Conservation (phyloP, 1,140 invertebrate genomes). For the Branchinecta lindahli region DNA sequence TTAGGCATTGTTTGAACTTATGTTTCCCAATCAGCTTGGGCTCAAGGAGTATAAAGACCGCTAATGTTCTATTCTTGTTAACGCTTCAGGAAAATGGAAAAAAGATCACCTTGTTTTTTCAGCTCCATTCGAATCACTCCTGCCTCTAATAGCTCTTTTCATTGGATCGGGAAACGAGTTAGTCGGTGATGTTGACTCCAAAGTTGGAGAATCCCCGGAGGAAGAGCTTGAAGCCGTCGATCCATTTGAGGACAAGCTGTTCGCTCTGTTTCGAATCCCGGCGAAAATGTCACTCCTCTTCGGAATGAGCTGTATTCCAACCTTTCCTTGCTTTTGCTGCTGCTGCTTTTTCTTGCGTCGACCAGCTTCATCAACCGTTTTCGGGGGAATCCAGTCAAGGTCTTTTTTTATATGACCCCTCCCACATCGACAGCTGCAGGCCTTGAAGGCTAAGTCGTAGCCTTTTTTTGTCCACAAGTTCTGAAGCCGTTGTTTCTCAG, state of each 20-base stretch:
- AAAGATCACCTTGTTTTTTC: background rate
- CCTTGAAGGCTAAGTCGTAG: constrained; percentile 71
- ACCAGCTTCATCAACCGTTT: constrained; percentile 28
- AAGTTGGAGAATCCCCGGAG: constrained; percentile 30
- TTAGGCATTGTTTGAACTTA: too few species aligned
- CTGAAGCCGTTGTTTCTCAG: constrained; percentile 77
- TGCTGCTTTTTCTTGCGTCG: constrained; percentile 14
- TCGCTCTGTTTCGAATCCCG: constrained; percentile 33
- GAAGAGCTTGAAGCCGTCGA: constrained; percentile 48
- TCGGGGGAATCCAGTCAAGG: constrained; percentile 69
- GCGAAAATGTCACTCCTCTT: constrained; percentile 15
- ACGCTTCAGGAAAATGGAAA: background rate
- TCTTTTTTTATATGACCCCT: constrained; percentile 86
- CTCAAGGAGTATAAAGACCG: too few species aligned
- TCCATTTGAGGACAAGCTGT: constrained; percentile 44
- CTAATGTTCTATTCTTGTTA: too few species aligned
- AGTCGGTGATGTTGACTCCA: constrained; percentile 10
- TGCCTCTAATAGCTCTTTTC: background rate
- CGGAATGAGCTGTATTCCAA: constrained; percentile 22
- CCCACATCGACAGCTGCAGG: constrained; percentile 59
- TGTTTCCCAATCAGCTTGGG: too few species aligned
- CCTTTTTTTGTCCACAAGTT: constrained; percentile 96
- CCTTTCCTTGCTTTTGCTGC: constrained; percentile 29
- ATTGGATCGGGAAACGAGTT: background rate
- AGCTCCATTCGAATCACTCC: background rate